Base-by-base conservation (phyloP, 2,113 vertebrate species). In the Mionectes macconnelli region DNA sequence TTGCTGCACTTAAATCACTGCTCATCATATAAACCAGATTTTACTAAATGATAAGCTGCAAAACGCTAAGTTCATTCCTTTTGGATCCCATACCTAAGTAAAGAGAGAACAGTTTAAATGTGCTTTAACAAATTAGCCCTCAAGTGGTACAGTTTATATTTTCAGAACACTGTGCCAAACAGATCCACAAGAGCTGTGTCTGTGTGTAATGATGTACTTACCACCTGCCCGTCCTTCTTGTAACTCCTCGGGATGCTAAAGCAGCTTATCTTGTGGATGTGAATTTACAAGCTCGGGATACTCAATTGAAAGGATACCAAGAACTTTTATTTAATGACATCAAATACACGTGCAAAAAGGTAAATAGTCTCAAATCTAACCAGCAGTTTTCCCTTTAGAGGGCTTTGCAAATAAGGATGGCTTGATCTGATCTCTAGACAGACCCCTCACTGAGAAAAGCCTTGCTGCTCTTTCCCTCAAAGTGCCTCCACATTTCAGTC, bases 401-500 rank as follows among this genome's bases (percentile, higher is more conserved):
- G 98, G 97, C 55, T 98, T 99, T 96, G 99, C 98, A 79, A 99
- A 98, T 18, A 99, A 95, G 5, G 97, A 93, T 1, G 98, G 98
- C 91, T 98, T 96, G 0, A 99, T 98, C 94, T 98, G 98, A 12
- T 98, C 98, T 59, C 83, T 96, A 0, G 87, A 76, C 42, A 99
- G 96, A 25, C 98, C 99, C 90, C 97, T 96, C 93, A 99, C 91
- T 2, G 99, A 98, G 93, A 99, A 99, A 44, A 99, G 99, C 2
- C 99, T 97, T 0, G 97, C 92, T 0, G 99, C 99, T 1, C 99
- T 98, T 92, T 99, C 99, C 35, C 97, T 97, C 42, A 99, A 96
- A 1, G 99, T 99, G 8, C 99, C 99, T 23, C 99, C 99, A 6
- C 99, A 99, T 92, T 99, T 99, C 91, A 99, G 88, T 33, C 99